Evolutionary conservation across 2,888 invertebrate genomes (phyloP), one percentile per base, ranked within the genome.

Genomic region (Conchocele bisecta): DNA sequence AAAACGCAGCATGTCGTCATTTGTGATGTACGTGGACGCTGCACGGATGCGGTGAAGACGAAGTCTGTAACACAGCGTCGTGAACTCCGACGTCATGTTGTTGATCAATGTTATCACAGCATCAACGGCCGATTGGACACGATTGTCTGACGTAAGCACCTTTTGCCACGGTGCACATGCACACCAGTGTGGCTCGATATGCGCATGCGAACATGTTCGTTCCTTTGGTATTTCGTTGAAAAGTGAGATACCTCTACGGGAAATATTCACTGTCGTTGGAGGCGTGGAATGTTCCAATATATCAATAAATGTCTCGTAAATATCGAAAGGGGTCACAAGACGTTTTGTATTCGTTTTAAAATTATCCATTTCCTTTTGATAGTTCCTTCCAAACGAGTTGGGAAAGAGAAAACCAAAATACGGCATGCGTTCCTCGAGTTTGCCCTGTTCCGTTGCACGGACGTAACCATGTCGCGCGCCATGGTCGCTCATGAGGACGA

Each of bases 121-220:
- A 28, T 75, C 48, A 1, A 94, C 95, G 0, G 95, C 93, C 26
- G 92, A 91, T 1, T 88, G 70, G 15, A 93, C 93, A 9, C 93
- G 87, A 0, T 91, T 87, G 39, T 93, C 92, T 0, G 91, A 87
- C 0, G 91, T 68, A 1, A 93, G 90, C 0, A 96, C 91, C 58
- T 93, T 92, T 74, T 93, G 91, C 98, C 98, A 98, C n/a, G 94
- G 93, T 1, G 98, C 92, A 88, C 98, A 98, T 0, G 97, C 95
- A 89, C 98, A 98, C 98, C 98, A 98, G 89, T 98, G 98, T 0
- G 97, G 95, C 88, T 97, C 97, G 66, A 98, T 95, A 63, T 95
- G 96, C 0, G 98, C 98, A 89, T 96, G 94, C 5, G 94, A 93
- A 89, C 98, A 98, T 7, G 95, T 95, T 26, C 98, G 93, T 79